A percentile compares a stretch with the other conserved stretches of the same genome.
Conservation (phyloP, 2,113 vertebrate species). For the Zapornia atra region DNA sequence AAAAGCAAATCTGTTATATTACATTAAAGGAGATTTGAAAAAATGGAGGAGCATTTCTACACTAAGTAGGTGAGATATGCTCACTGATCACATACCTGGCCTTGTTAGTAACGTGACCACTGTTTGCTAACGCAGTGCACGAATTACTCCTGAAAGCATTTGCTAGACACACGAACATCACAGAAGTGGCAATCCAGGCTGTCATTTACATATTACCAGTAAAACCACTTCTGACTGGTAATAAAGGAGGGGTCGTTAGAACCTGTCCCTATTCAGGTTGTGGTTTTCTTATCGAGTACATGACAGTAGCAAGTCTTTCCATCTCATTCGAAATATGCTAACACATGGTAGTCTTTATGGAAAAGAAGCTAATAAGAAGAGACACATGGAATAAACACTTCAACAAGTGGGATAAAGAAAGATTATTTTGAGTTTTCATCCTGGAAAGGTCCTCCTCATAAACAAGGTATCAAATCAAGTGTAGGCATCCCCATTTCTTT, state of each 20-base stretch:
- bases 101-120: neutral
- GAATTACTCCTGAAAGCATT: neutral
- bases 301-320: neutral
- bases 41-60: neutral
- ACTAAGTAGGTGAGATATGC: neutral
- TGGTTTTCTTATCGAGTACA: neutral
- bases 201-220: neutral
- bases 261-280: neutral
- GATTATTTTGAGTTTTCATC: neutral
- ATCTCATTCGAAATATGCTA: neutral
- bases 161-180: neutral
- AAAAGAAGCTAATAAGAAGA: neutral
- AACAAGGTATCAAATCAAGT: neutral
- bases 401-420: neutral
- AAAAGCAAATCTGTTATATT: neutral
- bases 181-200: neutral
- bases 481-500: neutral
- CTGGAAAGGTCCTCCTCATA: neutral
- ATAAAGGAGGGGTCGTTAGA: neutral
- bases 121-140: neutral
- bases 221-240: neutral
- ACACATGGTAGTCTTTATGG: neutral
- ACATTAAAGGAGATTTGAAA: neutral
- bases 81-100: neutral
- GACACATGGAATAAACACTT: neutral